Base-by-base conservation (phyloP, 2,888 invertebrate genomes). In the Antheraea assamensis region DNA sequence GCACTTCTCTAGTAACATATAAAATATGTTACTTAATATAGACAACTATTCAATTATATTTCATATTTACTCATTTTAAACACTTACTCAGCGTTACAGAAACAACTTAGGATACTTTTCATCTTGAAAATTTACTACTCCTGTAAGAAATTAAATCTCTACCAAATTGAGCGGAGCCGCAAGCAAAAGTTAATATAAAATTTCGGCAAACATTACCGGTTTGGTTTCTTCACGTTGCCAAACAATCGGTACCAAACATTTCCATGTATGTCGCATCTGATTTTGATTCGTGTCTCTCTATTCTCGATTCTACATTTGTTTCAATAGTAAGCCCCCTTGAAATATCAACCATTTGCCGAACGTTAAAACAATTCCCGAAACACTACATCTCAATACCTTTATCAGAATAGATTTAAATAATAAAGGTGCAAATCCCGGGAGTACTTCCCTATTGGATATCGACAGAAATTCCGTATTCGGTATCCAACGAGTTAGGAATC, bases 391-490 rank as follows among this genome's bases (percentile, higher is more conserved):
- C 35, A 68, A 68, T 68, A 68, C 68, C 68, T 31, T 35, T 68
- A 68, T 68, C 68, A 68, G 68, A 68, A 68, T 68, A 68, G 68
- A 58, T 71, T 66, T 70, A 77, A 74, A 76, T 76, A 80, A 74
- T 71, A 74, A 74, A 71, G 71, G 71, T 61, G 35, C 55, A 52
- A n/a, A 61, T 47, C 79, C 82, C 78, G 78, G n/a, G 74, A 74
- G 82, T 84, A 83, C 81, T 84, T 81, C 80, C 73, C 78, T 82
- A 82, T 81, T 73, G 79, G 81, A 81, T 81, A 80, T 78, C 78
- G 78, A 76, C 79, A 78, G 80, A 74, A 84, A 84, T 86, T 82
- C 81, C 78, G 84, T 80, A 83, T 82, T 78, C 71, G 70, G 73
- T 71, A 68, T 35, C 68, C 68, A 35, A 68, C 68, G 78, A 80